Base-by-base conservation (phyloP, 2,113 vertebrate species). In the Ariopsis seemanni region DNA sequence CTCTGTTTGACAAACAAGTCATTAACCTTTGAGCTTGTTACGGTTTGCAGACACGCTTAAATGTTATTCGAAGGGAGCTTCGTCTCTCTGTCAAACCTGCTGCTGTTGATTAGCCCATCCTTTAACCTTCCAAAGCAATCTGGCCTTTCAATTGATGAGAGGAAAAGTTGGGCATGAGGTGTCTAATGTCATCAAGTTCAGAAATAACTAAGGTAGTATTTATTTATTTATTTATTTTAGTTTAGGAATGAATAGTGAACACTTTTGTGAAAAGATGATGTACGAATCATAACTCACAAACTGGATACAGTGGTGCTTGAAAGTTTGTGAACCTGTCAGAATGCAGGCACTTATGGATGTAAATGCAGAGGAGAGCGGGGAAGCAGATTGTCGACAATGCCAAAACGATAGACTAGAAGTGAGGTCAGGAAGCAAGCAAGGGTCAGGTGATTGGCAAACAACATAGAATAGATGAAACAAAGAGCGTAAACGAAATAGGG, bases 1-100 rank as follows among this genome's bases (percentile, higher is more conserved):
- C 74, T 55, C 85, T 86, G 71, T 89, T 86, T 79, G 80, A 27
- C 50, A 63, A 83, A 65, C 88, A 89, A 83, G 62, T 89, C 88
- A 79, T 89, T 89, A 89, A 89, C 88, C 88, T 89, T 89, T 86
- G 52, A 57, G 80, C 79, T 78, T 42, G 53, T 89, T 89, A 34
- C 34, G 34, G 50, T 79, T 83, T 89, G 75, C 85, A 86, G 78
- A 79, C 84, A 86, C 20, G 84, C 83, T 89, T 86, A 89, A 89
- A 89, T 83, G 81, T 82, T 86, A 78, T 77, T 77, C 22, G 2
- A 72, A 83, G 71, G 30, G 88, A 69, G 79, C 84, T 22, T 77
- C 50, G 53, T 62, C 22, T 57, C 58, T 50, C 71, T 17, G 53
- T 75, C 80, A 77, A 57, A 75, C 88, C 71, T 60, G 27, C 60